Conservation (phyloP, 2,888 invertebrate species). For the Embidobia sp. region DNA sequence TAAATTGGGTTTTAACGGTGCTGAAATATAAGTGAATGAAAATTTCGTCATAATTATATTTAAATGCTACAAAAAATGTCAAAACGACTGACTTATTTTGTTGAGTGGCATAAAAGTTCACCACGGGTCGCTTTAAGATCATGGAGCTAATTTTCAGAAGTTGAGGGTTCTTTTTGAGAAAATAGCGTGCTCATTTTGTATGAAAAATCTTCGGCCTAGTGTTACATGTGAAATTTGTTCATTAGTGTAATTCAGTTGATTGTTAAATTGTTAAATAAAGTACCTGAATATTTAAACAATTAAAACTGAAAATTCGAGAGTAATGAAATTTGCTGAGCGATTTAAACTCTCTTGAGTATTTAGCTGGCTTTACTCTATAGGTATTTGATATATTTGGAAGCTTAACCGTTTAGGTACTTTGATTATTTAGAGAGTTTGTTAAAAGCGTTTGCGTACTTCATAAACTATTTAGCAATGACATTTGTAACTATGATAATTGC, state of each 20-base stretch:
- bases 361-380: constrained; percentile 6
- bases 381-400: constrained; percentile 17
- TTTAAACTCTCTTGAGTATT: constrained; percentile 27
- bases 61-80: no score
- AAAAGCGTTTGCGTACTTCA: not conserved
- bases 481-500: not conserved
- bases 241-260: constrained; percentile 10
- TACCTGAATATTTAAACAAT: constrained; percentile 16
- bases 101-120: no score
- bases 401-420: constrained; percentile 17
- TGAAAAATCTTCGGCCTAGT: no score
- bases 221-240: no score
- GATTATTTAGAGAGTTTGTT: constrained; percentile 25
- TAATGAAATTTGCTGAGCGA: constrained; percentile 7
- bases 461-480: constrained; percentile 1
- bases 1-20: no score
- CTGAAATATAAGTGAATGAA: no score
- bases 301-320: constrained; percentile 25
- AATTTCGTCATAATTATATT: no score
- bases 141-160: no score
- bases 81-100: no score
- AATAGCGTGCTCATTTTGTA: no score
- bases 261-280: constrained; percentile 14
- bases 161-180: no score
- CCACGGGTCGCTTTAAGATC: no score